These are phyloP conservation scores for Enteromius afrohamiltoni DNA, from an alignment of 2,797 vertebrate species.

Conservation along the genomic window DNA sequence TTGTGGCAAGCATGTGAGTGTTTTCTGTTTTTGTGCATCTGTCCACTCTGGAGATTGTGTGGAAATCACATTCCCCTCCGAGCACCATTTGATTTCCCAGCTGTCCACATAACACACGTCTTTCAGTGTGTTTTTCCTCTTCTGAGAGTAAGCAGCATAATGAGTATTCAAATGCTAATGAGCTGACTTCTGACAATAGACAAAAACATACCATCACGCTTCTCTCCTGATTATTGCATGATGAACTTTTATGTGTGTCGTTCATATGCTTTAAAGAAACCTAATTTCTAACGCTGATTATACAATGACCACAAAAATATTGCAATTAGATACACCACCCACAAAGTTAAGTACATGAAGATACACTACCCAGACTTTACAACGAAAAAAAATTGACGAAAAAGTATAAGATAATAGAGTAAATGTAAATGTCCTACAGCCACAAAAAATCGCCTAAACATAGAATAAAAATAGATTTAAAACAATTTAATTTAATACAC, in stretches of 20 bases:
- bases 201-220: conserved; percentile 4
- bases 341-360: neutral
- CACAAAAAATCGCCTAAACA: neutral
- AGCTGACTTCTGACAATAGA: conserved; percentile 10
- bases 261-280: neutral
- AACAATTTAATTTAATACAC: neutral
- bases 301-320: neutral
- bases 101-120: conserved; percentile 9
- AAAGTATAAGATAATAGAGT: neutral
- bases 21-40: neutral
- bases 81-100: conserved; percentile 18
- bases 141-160: conserved; percentile 6
- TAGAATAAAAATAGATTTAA: too few relatives aligned
- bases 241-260: neutral
- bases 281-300: neutral
- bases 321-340: neutral
- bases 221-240: neutral
- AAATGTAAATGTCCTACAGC: neutral
- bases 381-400: neutral
- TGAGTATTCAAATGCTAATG: conserved; percentile 11
- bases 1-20: neutral
- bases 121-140: conserved; percentile 10
- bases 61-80: conserved; percentile 21
- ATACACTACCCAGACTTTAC: neutral
- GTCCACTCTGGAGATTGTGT: neutral